Evolutionary conservation across 2,888 invertebrate genomes (phyloP), one percentile per base, ranked within the genome.

Genomic region (Meliscaeva auricollis): DNA sequence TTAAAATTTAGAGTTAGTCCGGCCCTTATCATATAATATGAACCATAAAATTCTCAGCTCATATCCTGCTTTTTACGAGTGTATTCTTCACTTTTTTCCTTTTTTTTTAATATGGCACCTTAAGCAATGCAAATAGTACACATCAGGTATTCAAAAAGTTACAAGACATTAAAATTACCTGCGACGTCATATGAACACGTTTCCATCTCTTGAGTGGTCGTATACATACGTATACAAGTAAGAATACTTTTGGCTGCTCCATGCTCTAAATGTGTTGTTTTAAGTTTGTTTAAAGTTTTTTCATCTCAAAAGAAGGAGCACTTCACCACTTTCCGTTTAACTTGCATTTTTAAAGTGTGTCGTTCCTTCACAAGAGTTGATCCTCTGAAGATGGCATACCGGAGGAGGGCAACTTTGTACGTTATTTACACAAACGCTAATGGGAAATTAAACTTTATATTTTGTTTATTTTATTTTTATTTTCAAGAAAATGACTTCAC

Each of bases 401-500:
- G 11, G 20, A 60, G 3, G 17, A 35, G 4, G 30, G 52, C 32
- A 75, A 79, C 79, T 84, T 84, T 66, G 68, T 17, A 17, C 41
- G 6, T 48, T 79, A 41, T 84, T 79, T 84, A 62, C 41, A 68
- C 15, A 79, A 38, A 60, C 26, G 35, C 72, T 72, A 79, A 84
- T 79, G 84, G 75, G 54, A 46, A 52, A 79, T 84, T 66, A 84
- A 79, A 79, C 50, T 50, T 62, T 6, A 5, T 69, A 41, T 69
- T 69, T 69, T 84, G 20, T 26, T 78, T 20, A 15, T 66, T 26
- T n/a, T 54, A 58, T 64, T 13, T 84, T 81, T 44, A 58, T 64
- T 13, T 84, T 81, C 35, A 44, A 85, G 85, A 85, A 81, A 68
- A 85, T 85, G 85, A 81, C 76, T 85, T 85, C 85, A 41, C 85